phyloP scores from a whole-genome alignment of 2,888 invertebrate species.

The Hipparchia semele region DNA sequence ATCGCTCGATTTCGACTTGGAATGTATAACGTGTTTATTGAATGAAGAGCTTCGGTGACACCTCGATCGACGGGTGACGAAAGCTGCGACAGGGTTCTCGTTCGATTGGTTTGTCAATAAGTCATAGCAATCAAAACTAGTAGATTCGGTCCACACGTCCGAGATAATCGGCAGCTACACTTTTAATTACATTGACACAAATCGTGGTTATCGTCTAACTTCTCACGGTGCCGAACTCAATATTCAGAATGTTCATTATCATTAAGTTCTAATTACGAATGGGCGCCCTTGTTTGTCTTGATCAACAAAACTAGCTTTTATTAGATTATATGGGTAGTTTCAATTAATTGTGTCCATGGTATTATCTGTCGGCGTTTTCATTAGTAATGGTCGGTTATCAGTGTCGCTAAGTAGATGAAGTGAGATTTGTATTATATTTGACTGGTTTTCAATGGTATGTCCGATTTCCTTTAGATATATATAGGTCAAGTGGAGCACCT shows the following conservation, averaged over 20 bases:
- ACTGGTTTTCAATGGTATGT: slow-evolving; percentile 60
- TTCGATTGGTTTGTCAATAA: slow-evolving; percentile 62
- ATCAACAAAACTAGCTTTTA: slow-evolving; percentile 80
- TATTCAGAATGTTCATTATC: slow-evolving; percentile 81
- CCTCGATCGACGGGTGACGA: slow-evolving; percentile 43
- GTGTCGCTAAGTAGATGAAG: slow-evolving; percentile 76
- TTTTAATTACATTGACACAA: slow-evolving; percentile 83
- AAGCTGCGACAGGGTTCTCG: slow-evolving; percentile 54
- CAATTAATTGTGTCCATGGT: slow-evolving; percentile 78
- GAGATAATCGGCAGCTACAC: slow-evolving; percentile 79
- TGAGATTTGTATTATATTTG: slow-evolving; percentile 67
- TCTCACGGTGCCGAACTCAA: slow-evolving; percentile 81
- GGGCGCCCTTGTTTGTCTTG: slow-evolving; percentile 82
- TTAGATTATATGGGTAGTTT: slow-evolving; percentile 82
- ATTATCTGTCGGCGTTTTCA: slow-evolving; percentile 76
- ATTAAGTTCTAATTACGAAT: slow-evolving; percentile 82
- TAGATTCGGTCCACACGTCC: slow-evolving; percentile 64
- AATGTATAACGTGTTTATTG: slow-evolving; percentile 64
- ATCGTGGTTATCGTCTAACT: slow-evolving; percentile 79
- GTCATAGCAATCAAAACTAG: slow-evolving; percentile 73
- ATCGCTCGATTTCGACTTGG: slow-evolving; percentile 71
- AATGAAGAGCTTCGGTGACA: slow-evolving; percentile 54
- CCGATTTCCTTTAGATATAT: slow-evolving; percentile 55
- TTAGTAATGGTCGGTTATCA: slow-evolving; percentile 77
- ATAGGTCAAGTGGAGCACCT: slow-evolving; percentile 43